Evolutionary conservation across 2,888 invertebrate genomes (phyloP).

Genomic region (Dicranocentrus wangi): DNA sequence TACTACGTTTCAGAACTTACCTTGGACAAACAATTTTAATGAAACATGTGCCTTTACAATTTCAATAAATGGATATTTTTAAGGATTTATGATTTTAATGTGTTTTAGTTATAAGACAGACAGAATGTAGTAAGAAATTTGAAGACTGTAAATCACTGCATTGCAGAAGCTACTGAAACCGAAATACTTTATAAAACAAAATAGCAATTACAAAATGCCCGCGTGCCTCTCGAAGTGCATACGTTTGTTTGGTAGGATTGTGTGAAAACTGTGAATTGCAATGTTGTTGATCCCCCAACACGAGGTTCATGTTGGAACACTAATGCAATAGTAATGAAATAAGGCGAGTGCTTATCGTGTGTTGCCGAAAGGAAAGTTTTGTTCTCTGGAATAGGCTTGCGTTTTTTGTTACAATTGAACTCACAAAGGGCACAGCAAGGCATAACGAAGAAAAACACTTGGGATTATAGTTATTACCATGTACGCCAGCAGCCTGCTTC

Average conservation of each 20-base stretch:
- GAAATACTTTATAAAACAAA: too few relatives aligned
- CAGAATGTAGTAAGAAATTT: too few relatives aligned
- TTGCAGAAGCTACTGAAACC: too few relatives aligned
- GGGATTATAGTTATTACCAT: constrained; percentile 6
- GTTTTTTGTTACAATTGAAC: background rate
- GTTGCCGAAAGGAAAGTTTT: constrained; percentile 1
- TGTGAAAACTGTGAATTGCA: constrained; percentile 42
- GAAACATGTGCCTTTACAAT: too few relatives aligned
- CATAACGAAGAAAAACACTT: background rate
- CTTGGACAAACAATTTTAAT: too few relatives aligned
- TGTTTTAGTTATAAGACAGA: too few relatives aligned
- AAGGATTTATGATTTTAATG: too few relatives aligned
- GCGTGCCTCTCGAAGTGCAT: background rate
- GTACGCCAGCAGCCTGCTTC: background rate
- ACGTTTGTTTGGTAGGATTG: constrained; percentile 30
- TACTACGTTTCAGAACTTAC: too few relatives aligned
- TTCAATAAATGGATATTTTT: too few relatives aligned
- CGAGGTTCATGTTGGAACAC: constrained; percentile 1
- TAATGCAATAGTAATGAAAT: constrained; percentile 58
- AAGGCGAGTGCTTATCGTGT: constrained; percentile 20
- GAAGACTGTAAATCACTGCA: too few relatives aligned
- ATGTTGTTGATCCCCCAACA: background rate
- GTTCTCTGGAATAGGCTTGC: constrained; percentile 1
- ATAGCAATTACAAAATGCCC: constrained; percentile 10
- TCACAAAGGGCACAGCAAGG: background rate